Evolutionary conservation across 2,113 vertebrate genomes (phyloP), one percentile per base, ranked within the genome.

Genomic region (Chrysochloris asiatica): DNA sequence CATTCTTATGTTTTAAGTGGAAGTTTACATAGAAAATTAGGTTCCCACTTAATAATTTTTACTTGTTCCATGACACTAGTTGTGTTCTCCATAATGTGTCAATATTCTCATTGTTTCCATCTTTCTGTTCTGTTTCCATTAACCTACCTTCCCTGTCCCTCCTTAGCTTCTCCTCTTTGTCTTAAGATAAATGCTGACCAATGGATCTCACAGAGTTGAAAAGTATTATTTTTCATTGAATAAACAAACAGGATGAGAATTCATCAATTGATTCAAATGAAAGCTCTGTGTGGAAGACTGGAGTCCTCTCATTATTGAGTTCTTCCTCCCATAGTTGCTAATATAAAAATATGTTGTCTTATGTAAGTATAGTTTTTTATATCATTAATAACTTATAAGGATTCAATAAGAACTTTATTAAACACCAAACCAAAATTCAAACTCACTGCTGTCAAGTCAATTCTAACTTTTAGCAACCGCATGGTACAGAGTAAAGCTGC

Each of bases 181-280:
- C 13, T 33, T 63, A 63, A 3, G 19, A 30, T 33, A 63, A 26
- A 63, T 63, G 61, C 33, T 63, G 61, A 63, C 28, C 17, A 11
- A 8, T 63, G 30, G 30, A 30, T 33, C 61, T 33, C 30, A 33
- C 3, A 13, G 3, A 33, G 30, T 33, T 33, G 28, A 63, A 30
- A 63, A 63, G 26, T 63, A 63, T 63, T 63, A 30, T 63, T 63
- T 30, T 63, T 56, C 19, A 56, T 56, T 16, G 19, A 56, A 56
- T 56, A 16, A 92, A 92, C 94, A 84, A 41, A 26, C 2, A 90
- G 69, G n/a, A 56, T 61, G 30, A 92, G 41, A 92, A 83, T n/a
- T 38, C 16, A 21, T 77, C 41, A 84, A n/a, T n/a, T n/a, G 21
- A 47, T 77, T n/a, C 41, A 47, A 80, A 30, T 45, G 16, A 43